Conservation (phyloP, 2,888 invertebrate genomes). For the Ophion slaviceki region DNA sequence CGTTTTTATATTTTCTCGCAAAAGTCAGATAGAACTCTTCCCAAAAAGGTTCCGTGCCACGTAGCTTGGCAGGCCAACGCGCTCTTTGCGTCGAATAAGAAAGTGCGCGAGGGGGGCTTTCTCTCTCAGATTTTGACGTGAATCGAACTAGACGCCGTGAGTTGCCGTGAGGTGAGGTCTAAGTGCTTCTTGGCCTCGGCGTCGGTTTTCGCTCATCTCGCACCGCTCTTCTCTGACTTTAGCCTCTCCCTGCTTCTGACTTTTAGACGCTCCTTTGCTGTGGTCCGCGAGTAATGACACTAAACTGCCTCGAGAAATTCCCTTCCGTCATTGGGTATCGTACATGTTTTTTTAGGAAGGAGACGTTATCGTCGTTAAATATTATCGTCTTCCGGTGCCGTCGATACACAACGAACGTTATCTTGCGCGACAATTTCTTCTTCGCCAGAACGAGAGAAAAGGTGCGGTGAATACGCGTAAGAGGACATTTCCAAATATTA, state of each 20-base stretch:
- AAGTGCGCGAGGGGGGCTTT: conserved; percentile 70
- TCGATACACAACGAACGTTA: too few relatives aligned
- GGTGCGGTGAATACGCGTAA: too few relatives aligned
- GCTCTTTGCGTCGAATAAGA: conserved; percentile 70
- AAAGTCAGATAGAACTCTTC: neutral
- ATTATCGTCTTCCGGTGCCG: too few relatives aligned
- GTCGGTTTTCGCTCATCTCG: conserved; percentile 58
- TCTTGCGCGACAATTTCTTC: too few relatives aligned
- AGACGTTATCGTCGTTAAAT: too few relatives aligned
- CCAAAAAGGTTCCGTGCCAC: conserved; percentile 28
- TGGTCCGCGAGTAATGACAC: conserved; percentile 48
- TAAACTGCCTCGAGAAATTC: conserved; percentile 12
- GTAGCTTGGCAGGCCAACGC: conserved; percentile 61
- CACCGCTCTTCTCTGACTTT: conserved; percentile 23
- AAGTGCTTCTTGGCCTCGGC: conserved; percentile 75
- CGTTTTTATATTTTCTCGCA: too few relatives aligned
- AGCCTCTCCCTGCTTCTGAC: conserved; percentile 28
- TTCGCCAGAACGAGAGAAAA: too few relatives aligned
- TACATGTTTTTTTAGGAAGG: neutral
- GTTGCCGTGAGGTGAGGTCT: conserved; percentile 64
- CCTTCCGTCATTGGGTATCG: neutral
- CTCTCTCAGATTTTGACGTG: conserved; percentile 73
- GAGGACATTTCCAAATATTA: too few relatives aligned
- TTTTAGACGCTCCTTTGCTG: conserved; percentile 39
- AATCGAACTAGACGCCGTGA: conserved; percentile 73